Conservation (phyloP, 2,113 vertebrate species). For the Dipodomys spectabilis region DNA sequence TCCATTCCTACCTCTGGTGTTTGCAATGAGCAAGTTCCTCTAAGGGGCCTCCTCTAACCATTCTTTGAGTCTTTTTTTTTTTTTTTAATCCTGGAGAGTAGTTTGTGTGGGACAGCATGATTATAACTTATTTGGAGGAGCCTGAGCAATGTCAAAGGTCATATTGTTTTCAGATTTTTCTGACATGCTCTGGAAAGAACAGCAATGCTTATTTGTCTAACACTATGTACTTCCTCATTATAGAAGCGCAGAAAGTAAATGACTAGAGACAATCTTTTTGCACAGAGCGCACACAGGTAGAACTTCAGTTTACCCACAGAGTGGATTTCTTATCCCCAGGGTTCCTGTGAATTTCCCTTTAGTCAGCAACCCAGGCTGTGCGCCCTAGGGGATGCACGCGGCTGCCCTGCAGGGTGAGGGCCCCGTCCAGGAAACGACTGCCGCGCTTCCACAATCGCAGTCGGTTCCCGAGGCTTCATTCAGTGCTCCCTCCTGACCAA, state of each 20-base stretch:
- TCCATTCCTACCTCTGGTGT: background rate
- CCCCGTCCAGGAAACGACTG: constrained; percentile 57
- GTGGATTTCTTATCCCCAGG: background rate
- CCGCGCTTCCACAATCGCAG: constrained; percentile 55
- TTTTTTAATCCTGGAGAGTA: background rate
- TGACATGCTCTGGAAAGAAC: constrained; percentile 11
- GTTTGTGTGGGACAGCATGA: background rate
- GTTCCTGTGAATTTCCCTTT: constrained; percentile 35
- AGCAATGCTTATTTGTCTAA: constrained; percentile 17
- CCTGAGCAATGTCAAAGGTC: background rate
- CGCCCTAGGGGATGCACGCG: background rate
- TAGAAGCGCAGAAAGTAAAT: constrained; percentile 21
- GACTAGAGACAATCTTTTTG: constrained; percentile 37
- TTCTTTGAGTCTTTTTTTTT: background rate
- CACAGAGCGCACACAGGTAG: constrained; percentile 29
- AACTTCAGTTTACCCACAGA: background rate
- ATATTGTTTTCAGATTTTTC: constrained; percentile 13
- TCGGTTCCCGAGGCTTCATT: constrained; percentile 36
- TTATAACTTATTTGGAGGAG: background rate
- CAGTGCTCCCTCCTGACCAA: constrained; percentile 34
- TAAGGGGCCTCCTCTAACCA: background rate
- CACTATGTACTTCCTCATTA: background rate
- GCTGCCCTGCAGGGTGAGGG: background rate
- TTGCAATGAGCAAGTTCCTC: background rate
- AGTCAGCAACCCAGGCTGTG: constrained; percentile 22